Evolutionary conservation across 1,140 invertebrate genomes (phyloP).

Genomic region (Monomorium pharaonis): DNA sequence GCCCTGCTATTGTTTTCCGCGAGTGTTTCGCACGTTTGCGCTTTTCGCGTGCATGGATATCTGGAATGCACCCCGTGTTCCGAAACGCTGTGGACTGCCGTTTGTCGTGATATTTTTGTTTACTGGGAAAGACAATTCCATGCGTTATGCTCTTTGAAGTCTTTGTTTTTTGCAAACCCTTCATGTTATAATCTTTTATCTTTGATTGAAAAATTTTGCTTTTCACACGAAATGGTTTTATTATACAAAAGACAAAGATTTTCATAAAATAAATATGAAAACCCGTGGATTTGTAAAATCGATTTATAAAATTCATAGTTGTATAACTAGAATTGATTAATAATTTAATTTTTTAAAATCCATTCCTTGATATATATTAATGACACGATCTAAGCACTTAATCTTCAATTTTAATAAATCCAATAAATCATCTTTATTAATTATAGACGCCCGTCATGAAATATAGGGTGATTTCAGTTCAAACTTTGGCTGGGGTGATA

Average conservation of each 20-base stretch:
- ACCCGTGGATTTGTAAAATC: background rate
- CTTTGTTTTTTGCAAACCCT: conserved; percentile 14
- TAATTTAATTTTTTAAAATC: background rate
- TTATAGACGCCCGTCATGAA: too few species aligned
- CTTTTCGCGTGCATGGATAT: conserved; percentile 50
- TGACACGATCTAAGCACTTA: background rate
- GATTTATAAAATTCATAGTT: background rate
- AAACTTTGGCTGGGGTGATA: too few species aligned
- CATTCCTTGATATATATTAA: background rate
- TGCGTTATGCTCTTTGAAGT: conserved; percentile 48
- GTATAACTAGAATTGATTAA: background rate
- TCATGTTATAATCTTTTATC: conserved; percentile 32
- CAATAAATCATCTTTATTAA: background rate
- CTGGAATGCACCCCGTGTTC: conserved; percentile 48
- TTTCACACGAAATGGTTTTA: background rate
- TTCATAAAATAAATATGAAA: conserved; percentile 1
- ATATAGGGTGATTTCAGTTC: too few species aligned
- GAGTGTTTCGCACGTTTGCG: conserved; percentile 52
- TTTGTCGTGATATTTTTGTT: conserved; percentile 58
- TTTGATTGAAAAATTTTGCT: background rate
- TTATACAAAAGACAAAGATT: background rate
- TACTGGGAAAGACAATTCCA: conserved; percentile 45
- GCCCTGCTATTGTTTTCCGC: conserved; percentile 20
- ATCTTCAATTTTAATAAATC: background rate
- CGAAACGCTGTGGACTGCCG: conserved; percentile 12